These are phyloP conservation scores for Bergia puertoricense DNA, from an alignment of 92 coral and sea anemone genomes.

Conservation along the genomic window DNA sequence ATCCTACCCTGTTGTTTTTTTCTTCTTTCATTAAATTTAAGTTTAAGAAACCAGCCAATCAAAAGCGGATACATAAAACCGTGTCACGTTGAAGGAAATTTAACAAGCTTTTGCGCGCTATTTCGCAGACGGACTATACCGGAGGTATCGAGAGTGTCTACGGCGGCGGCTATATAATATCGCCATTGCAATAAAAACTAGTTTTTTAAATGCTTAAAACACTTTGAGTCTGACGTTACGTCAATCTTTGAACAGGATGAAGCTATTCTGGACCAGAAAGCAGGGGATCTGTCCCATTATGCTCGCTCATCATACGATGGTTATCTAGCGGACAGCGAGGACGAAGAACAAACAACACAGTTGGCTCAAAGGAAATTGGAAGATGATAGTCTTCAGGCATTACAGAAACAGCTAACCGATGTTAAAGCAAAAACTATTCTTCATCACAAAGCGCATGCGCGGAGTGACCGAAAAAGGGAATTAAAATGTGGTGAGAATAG, in stretches of 20 bases:
- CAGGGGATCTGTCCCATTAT: background rate
- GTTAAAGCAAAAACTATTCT: background rate
- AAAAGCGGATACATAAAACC: no score
- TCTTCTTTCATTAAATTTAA: no score
- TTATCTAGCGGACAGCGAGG: conserved; percentile 80
- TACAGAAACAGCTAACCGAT: conserved; percentile 39
- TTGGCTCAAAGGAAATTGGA: conserved; percentile 61
- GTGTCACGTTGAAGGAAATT: no score
- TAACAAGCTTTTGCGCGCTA: no score
- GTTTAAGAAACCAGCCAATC: no score
- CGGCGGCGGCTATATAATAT: no score
- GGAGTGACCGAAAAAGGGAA: background rate
- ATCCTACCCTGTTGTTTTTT: no score
- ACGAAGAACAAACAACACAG: conserved; percentile 55
- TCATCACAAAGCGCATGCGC: background rate
- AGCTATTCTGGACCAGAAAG: background rate
- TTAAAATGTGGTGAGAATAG: background rate
- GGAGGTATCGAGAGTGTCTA: no score
- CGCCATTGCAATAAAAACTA: no score
- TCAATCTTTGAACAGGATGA: conserved; percentile 25
- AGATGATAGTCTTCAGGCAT: conserved; percentile 11
- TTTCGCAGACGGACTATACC: no score
- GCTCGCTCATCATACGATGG: conserved; percentile 60
- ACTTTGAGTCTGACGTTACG: background rate
- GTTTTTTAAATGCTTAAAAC: no score